Conservation (phyloP, 2,888 invertebrate species). For the Cetonia aurata region DNA sequence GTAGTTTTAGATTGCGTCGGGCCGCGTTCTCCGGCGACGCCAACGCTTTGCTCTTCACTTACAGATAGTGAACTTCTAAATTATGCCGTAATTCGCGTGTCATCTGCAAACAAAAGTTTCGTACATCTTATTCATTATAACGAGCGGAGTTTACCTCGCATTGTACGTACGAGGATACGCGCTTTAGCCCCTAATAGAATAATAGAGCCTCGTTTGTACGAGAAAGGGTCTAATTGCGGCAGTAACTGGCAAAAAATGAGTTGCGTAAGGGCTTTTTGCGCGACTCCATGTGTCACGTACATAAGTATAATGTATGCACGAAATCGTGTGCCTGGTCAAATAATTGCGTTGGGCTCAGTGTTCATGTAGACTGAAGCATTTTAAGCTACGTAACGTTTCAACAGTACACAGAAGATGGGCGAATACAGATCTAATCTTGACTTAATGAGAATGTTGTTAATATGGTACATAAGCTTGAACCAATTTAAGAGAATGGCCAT, state of each 20-base stretch:
- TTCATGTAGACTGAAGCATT: too few relatives aligned
- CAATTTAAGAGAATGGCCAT: too few relatives aligned
- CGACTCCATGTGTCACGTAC: too few relatives aligned
- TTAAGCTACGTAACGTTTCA: too few relatives aligned
- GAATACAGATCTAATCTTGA: too few relatives aligned
- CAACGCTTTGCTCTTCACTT: constrained; percentile 32
- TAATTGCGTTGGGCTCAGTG: too few relatives aligned
- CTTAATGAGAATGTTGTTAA: too few relatives aligned
- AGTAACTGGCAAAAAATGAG: not conserved
- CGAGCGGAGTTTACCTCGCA: constrained; percentile 24
- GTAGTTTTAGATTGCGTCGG: constrained; percentile 27
- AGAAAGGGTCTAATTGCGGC: constrained; percentile 2
- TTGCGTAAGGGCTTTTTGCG: not conserved
- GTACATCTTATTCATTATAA: constrained; percentile 39
- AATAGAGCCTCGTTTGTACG: constrained; percentile 10
- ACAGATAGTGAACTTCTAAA: constrained; percentile 38
- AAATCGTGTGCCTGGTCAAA: too few relatives aligned
- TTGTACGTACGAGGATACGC: constrained; percentile 5
- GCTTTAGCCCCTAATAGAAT: constrained; percentile 31
- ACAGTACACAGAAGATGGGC: too few relatives aligned
- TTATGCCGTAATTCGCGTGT: constrained; percentile 32
- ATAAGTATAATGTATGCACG: too few relatives aligned
- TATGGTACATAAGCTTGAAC: too few relatives aligned
- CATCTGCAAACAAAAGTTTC: constrained; percentile 37
- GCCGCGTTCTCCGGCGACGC: not conserved